phyloP scores from a whole-genome alignment of 2,888 invertebrate species.

The Habrosyne pyritoides region DNA sequence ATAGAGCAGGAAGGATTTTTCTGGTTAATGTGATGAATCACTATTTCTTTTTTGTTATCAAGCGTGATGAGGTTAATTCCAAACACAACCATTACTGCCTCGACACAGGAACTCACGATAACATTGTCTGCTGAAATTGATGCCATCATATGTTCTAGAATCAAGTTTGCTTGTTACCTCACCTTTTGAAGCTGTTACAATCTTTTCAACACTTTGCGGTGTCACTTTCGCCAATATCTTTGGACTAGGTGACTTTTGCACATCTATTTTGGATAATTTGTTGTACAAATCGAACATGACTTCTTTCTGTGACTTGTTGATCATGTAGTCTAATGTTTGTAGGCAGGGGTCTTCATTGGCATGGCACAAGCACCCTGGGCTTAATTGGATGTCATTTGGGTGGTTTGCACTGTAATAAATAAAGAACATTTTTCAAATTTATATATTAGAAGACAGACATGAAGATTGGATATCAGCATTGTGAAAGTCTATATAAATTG shows the following conservation, averaged over 20 bases:
- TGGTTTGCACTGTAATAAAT: constrained; percentile 50
- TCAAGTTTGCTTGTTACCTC: constrained; percentile 5
- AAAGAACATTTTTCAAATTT: too few relatives aligned
- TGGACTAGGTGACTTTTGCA: constrained; percentile 70
- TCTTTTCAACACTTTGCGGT: constrained; percentile 76
- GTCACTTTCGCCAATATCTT: constrained; percentile 73
- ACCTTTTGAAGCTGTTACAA: constrained; percentile 72
- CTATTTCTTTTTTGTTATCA: too few relatives aligned
- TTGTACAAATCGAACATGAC: constrained; percentile 79
- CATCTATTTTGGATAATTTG: constrained; percentile 71
- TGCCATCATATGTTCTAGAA: background rate
- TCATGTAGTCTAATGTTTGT: constrained; percentile 76
- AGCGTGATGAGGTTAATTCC: too few relatives aligned
- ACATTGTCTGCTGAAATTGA: too few relatives aligned
- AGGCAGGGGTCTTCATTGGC: constrained; percentile 62
- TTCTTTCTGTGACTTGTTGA: constrained; percentile 79
- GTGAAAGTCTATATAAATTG: too few relatives aligned
- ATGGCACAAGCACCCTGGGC: constrained; percentile 71
- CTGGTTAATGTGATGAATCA: too few relatives aligned
- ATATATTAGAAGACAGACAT: background rate
- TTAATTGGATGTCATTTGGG: constrained; percentile 65
- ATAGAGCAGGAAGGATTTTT: too few relatives aligned
- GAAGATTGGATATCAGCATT: too few relatives aligned
- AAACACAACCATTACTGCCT: too few relatives aligned
- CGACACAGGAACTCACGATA: too few relatives aligned